These are phyloP conservation scores for Nematostella vectensis DNA, from an alignment of 92 coral and sea anemone genomes.

Conservation along the genomic window DNA sequence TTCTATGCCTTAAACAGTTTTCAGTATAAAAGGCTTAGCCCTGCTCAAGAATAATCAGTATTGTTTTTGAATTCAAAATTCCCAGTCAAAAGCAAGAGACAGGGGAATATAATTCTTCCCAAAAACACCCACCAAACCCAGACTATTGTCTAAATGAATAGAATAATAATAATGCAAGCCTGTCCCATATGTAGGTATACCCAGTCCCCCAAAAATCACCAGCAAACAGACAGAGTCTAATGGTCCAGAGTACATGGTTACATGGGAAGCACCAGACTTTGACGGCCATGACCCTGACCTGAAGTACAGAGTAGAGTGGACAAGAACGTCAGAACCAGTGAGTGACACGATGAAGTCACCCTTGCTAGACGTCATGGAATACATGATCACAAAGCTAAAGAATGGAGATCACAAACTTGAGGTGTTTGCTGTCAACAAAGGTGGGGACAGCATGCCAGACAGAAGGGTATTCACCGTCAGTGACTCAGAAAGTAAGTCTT, in stretches of 20 bases:
- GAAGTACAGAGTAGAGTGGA: conserved; percentile 36
- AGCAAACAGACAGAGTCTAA: background rate
- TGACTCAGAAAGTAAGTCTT: conserved; percentile 4
- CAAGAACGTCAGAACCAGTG: background rate
- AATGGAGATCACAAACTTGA: conserved; percentile 24
- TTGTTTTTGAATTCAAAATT: too few relatives aligned
- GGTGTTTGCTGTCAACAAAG: conserved; percentile 22
- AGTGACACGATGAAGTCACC: background rate
- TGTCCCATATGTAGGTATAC: too few relatives aligned
- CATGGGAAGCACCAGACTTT: conserved; percentile 28
- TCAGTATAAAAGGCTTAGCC: too few relatives aligned
- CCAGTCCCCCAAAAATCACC: conserved; percentile 34
- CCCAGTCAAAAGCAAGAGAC: too few relatives aligned
- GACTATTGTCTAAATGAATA: too few relatives aligned
- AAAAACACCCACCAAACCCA: too few relatives aligned
- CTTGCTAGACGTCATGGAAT: background rate
- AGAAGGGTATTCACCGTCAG: conserved; percentile 18
- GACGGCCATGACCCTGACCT: conserved; percentile 31
- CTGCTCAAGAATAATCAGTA: too few relatives aligned
- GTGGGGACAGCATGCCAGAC: conserved; percentile 26
- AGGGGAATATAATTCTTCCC: too few relatives aligned
- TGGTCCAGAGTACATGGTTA: conserved; percentile 12
- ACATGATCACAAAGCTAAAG: background rate
- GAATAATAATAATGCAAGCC: too few relatives aligned
- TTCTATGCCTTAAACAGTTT: too few relatives aligned